Conservation (phyloP, 2,888 invertebrate species). For the Pristionchus maxplancki region DNA sequence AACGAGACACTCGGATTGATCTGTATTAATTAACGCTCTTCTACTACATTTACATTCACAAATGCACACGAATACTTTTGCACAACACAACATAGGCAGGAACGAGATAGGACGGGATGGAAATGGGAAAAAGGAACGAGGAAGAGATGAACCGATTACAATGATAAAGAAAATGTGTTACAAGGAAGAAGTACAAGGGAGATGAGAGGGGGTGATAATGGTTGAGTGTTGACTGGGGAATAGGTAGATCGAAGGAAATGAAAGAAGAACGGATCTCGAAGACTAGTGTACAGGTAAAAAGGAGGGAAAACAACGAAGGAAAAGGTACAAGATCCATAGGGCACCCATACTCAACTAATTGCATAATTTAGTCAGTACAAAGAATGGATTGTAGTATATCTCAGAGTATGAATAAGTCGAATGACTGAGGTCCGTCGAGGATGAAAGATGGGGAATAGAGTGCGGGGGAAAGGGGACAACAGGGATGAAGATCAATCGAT, state of each 20-base stretch:
- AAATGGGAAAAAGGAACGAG: not conserved
- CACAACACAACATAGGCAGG: slow-evolving; percentile 35
- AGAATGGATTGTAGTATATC: slow-evolving; percentile 41
- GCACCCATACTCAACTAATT: slow-evolving; percentile 43
- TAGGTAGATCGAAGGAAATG: not conserved
- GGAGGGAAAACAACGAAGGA: slow-evolving; percentile 1
- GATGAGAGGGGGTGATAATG: slow-evolving; percentile 6
- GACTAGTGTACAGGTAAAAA: slow-evolving; percentile 44
- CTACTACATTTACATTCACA: slow-evolving; percentile 45
- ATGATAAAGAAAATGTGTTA: slow-evolving; percentile 14
- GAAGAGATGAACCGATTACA: not conserved
- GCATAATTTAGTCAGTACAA: slow-evolving; percentile 35
- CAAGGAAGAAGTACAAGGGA: not conserved
- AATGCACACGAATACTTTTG: slow-evolving; percentile 48
- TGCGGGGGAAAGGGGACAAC: not conserved
- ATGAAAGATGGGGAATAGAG: slow-evolving; percentile 19
- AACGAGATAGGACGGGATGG: slow-evolving; percentile 11
- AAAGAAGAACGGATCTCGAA: slow-evolving; percentile 36
- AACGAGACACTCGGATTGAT: slow-evolving; percentile 33
- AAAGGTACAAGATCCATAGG: slow-evolving; percentile 40
- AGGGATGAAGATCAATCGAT: slow-evolving; percentile 23
- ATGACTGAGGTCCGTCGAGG: slow-evolving; percentile 39
- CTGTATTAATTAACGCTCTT: slow-evolving; percentile 33
- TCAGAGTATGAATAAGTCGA: slow-evolving; percentile 43
- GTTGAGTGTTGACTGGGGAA: slow-evolving; percentile 30